A percentile compares a stretch with the other conserved stretches of the same genome.
Conservation (phyloP, 23 tunicate species). For the Halocynthia roretzi region DNA sequence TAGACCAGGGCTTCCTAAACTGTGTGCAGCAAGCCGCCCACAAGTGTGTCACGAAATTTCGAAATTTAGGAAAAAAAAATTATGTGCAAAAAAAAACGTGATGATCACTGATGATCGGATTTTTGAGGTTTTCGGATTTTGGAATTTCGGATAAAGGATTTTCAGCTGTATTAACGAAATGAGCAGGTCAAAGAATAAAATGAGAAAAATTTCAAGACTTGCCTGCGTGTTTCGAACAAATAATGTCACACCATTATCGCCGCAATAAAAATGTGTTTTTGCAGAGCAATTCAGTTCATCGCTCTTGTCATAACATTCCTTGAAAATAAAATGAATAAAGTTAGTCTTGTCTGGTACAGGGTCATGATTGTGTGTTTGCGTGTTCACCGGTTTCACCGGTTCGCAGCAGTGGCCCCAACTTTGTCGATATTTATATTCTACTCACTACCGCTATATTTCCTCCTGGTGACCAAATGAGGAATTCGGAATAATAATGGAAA, state of each 20-base stretch:
- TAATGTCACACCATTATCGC: slow-evolving; percentile 4
- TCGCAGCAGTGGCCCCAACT: not conserved
- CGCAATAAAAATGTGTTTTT: slow-evolving; percentile 33
- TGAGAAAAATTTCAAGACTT: not conserved
- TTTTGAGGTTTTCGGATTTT: no score
- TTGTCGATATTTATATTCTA: no score
- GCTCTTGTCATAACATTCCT: slow-evolving; percentile 49
- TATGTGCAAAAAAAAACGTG: no score
- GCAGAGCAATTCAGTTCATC: slow-evolving; percentile 35
- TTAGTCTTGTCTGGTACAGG: not conserved
- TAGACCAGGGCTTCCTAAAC: no score
- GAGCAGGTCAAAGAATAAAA: not conserved
- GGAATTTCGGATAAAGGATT: no score
- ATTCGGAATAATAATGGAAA: not conserved
- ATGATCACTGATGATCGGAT: no score
- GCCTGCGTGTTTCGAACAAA: slow-evolving; percentile 2
- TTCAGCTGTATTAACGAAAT: not conserved
- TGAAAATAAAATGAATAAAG: not conserved
- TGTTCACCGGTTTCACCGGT: no score
- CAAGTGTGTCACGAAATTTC: no score
- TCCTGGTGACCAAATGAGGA: not conserved
- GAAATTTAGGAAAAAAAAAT: no score
- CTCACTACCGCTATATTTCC: not conserved
- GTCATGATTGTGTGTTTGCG: no score
- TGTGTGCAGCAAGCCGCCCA: no score